phyloP scores from a whole-genome alignment of 2,888 invertebrate species.

The Barypeithes pellucidus region DNA sequence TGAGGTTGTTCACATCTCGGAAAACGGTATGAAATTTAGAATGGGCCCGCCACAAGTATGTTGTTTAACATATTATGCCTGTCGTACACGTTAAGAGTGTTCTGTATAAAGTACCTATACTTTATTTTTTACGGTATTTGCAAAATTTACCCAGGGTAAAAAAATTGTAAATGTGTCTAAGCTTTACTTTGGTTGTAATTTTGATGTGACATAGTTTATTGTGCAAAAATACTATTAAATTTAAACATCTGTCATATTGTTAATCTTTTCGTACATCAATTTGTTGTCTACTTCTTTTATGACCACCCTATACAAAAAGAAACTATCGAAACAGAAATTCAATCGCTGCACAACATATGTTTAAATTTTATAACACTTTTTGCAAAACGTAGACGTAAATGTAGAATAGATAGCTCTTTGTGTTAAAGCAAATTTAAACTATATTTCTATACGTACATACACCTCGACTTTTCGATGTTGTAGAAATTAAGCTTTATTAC shows the following conservation, averaged over 20 bases:
- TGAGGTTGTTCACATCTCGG: too few species aligned
- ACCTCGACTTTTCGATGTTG: conserved; percentile 43
- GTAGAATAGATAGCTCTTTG: conserved; percentile 36
- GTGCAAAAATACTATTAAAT: conserved; percentile 12
- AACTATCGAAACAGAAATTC: too few species aligned
- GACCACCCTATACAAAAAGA: too few species aligned
- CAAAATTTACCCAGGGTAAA: not conserved
- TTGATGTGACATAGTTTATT: conserved; percentile 39
- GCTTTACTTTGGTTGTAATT: conserved; percentile 46
- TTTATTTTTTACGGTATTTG: not conserved
- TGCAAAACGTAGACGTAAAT: conserved; percentile 24
- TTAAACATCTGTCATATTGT: conserved; percentile 1
- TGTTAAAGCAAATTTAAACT: conserved; percentile 39
- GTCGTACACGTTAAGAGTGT: too few species aligned
- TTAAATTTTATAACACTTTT: conserved; percentile 15
- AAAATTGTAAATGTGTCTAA: conserved; percentile 28
- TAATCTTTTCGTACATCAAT: too few species aligned
- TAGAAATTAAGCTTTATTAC: conserved; percentile 40
- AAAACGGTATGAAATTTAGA: too few species aligned
- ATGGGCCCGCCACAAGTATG: too few species aligned
- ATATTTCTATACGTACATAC: conserved; percentile 37
- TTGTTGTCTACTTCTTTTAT: too few species aligned
- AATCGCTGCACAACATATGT: too few species aligned
- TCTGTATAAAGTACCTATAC: conserved; percentile 4
- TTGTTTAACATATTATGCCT: too few species aligned